phyloP scores from a whole-genome alignment of 2,113 vertebrate species.

The Orycteropus afer region DNA sequence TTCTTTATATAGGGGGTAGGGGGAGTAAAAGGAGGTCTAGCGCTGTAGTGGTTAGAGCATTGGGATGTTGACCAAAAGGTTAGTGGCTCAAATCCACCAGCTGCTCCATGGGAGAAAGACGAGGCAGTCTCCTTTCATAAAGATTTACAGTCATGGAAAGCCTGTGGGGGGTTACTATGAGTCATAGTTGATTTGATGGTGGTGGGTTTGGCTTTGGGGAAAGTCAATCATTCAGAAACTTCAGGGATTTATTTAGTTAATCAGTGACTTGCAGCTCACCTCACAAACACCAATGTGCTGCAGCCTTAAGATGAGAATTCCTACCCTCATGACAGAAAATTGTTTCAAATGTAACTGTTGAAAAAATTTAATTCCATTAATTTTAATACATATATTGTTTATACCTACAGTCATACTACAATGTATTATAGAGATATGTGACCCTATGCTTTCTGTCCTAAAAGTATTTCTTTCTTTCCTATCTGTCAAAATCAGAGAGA shows the following conservation, averaged over 20 bases:
- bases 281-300: neutral
- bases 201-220: neutral
- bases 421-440: neutral
- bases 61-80: too few species aligned
- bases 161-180: too few species aligned
- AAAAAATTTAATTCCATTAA: neutral
- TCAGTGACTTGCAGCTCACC: neutral
- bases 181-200: too few species aligned
- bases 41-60: too few species aligned
- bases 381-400: slow-evolving; percentile 8
- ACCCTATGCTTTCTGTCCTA: neutral
- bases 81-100: too few species aligned
- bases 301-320: neutral
- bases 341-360: neutral
- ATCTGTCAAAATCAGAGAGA: neutral
- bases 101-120: too few species aligned
- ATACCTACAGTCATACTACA: neutral
- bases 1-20: neutral
- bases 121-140: too few species aligned
- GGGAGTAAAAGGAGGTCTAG: too few species aligned
- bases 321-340: neutral
- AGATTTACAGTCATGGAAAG: too few species aligned
- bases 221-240: neutral
- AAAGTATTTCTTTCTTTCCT: neutral
- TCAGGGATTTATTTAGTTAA: neutral